Conservation (phyloP, 2,888 invertebrate genomes). For the Apomyelois bistriatella region DNA sequence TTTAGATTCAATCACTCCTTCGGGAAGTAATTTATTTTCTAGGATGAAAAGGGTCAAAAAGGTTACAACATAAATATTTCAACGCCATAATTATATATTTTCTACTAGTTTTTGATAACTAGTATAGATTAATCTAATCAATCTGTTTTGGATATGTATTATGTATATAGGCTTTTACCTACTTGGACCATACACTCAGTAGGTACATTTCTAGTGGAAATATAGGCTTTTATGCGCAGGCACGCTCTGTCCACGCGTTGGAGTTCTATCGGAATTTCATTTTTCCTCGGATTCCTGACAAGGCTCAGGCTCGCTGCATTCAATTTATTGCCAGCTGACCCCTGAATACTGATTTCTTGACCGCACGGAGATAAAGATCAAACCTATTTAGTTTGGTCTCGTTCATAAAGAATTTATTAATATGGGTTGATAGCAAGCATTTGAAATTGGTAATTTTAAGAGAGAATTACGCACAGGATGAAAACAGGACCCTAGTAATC, state of each 20-base stretch:
- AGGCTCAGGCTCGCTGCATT: slow-evolving; percentile 43
- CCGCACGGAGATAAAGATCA: slow-evolving; percentile 14
- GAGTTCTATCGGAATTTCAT: slow-evolving; percentile 57
- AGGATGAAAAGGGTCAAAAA: too few species aligned
- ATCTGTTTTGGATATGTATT: too few species aligned
- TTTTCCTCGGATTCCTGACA: slow-evolving; percentile 50
- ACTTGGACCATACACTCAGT: too few species aligned
- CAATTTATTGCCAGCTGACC: slow-evolving; percentile 42
- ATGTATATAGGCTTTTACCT: too few species aligned
- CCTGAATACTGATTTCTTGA: slow-evolving; percentile 54
- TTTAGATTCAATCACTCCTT: too few species aligned
- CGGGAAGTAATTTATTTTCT: too few species aligned
- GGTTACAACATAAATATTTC: too few species aligned
- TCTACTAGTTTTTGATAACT: too few species aligned
- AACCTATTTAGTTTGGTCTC: slow-evolving; percentile 3
- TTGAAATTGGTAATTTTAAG: neutral
- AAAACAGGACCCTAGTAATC: too few species aligned
- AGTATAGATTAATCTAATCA: too few species aligned
- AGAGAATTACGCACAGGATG: too few species aligned
- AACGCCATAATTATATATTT: too few species aligned
- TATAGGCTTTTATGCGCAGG: slow-evolving; percentile 29
- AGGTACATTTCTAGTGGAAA: neutral
- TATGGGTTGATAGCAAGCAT: neutral
- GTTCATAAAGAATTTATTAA: slow-evolving; percentile 1
- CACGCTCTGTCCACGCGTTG: slow-evolving; percentile 29